A percentile compares a stretch with the other conserved stretches of the same genome.
These are phyloP conservation scores for Myiotriccus ornatus DNA, from an alignment of 2,797 vertebrate species.

Conservation along the genomic window DNA sequence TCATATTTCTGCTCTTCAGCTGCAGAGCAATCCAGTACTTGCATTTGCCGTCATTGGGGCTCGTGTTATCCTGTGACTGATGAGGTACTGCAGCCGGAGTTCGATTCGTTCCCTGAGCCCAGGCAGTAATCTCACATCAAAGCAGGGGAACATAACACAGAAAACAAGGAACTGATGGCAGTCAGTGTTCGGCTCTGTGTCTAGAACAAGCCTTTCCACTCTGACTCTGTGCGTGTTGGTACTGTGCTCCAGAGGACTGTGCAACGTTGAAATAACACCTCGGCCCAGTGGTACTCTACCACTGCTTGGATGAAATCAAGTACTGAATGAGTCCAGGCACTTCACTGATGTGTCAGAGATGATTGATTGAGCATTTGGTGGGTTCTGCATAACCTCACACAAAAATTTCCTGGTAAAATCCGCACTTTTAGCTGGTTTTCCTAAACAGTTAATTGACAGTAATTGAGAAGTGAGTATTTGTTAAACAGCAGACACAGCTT, in stretches of 20 bases:
- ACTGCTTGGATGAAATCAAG: not conserved
- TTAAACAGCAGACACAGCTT: not conserved
- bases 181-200: not conserved
- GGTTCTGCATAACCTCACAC: not conserved
- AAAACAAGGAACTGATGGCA: not conserved
- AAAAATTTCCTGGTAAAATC: not conserved
- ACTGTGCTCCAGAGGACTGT: accelerated
- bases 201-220: not conserved
- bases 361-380: not conserved
- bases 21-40: not conserved
- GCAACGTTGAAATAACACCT: not conserved
- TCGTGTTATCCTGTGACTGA: not conserved
- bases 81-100: not conserved
- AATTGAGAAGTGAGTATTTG: not conserved
- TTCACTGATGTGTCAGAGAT: not conserved
- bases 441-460: not conserved
- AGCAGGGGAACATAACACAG: not conserved
- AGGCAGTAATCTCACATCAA: not conserved
- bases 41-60: accelerated
- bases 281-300: not conserved
- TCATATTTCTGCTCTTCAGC: not conserved
- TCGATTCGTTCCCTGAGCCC: not conserved
- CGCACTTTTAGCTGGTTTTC: not conserved
- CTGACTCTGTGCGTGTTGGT: not conserved
- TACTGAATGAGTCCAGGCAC: not conserved